Base-by-base conservation (phyloP, 2,113 vertebrate genomes). In the Xenopus borealis region DNA sequence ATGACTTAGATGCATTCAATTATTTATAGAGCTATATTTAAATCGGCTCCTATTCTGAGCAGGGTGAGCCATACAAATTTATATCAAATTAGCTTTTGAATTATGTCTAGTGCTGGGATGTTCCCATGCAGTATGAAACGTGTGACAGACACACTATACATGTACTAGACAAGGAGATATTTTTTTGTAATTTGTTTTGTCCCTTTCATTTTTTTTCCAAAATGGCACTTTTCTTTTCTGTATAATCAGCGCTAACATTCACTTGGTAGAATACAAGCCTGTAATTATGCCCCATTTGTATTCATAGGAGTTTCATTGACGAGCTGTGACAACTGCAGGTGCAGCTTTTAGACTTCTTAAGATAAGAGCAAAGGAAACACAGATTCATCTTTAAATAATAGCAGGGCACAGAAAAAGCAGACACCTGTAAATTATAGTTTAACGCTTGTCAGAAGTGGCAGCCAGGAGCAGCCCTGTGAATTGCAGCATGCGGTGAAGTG, bases 401-500 rank as follows among this genome's bases (percentile, higher is more conserved):
- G 19, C 73, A 18, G 61, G 67, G 46, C 70, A 64, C 14, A 18
- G 50, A 55, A 57, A 18, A 14, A 57, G 50, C 9, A 62, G 66
- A 70, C 74, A 77, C n/a, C 50, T 10, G 20, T 53, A 70, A 77
- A 70, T 77, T 70, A 70, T 18, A 70, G 59, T 46, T 45, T 52
- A 64, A 52, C 66, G 55, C 18, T 69, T 45, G 58, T 53, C 27
- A 33, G 8, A 70, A 69, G 53, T 68, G 20, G 13, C 53, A 46
- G 44, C 17, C 12, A 14, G 52, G 55, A 52, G 85, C 53, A 46
- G 44, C 17, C 12, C 19, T 52, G 55, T 40, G 85, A 82, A 84
- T 81, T 63, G 77, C 66, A 76, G 74, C 18, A 76, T 80, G 76
- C 80, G 81, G 71, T 62, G 81, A 71, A 52, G 75, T 53, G 9